phyloP scores from a whole-genome alignment of 2,113 vertebrate species.

The Ceyx margarethae region DNA sequence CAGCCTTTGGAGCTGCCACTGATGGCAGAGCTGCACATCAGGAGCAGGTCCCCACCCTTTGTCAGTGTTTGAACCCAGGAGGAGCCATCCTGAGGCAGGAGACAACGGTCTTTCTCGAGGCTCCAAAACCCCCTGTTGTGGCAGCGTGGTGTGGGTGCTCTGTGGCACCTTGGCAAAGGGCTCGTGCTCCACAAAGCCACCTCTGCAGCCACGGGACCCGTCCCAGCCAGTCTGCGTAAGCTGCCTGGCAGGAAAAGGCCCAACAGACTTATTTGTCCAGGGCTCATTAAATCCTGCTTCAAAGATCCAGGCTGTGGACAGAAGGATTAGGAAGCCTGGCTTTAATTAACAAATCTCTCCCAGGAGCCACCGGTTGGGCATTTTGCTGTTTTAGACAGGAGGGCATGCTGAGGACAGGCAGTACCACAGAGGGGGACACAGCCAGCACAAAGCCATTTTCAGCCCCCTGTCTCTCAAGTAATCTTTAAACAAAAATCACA shows the following conservation, averaged over 20 bases:
- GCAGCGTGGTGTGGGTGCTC: not conserved
- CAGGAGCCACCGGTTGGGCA: not conserved
- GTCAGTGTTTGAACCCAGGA: rapidly evolving
- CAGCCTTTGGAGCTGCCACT: not conserved
- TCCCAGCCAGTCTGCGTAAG: not conserved
- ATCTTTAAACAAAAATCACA: not conserved
- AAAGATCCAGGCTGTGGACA: not conserved
- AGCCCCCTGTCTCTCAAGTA: not conserved
- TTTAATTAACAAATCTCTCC: slow-evolving; percentile 63
- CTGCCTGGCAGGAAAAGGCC: slow-evolving; percentile 43
- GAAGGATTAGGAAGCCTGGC: slow-evolving; percentile 41
- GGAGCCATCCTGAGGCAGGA: not conserved
- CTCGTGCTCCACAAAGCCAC: not conserved
- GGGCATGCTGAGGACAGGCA: not conserved
- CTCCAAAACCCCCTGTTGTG: rapidly evolving
- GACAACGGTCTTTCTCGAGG: not conserved
- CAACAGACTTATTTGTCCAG: not conserved
- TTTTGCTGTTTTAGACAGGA: not conserved
- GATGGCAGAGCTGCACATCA: rapidly evolving
- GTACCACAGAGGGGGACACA: not conserved
- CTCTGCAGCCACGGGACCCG: not conserved
- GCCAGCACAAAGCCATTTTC: rapidly evolving
- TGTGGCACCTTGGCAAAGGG: not conserved
- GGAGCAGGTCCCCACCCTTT: rapidly evolving
- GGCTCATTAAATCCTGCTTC: slow-evolving; percentile 26